Percentiles rank a stretch among this genome's conserved stretches.
phyloP scores from a whole-genome alignment of 2,797 vertebrate genomes.

The Sarcoramphus papa region DNA sequence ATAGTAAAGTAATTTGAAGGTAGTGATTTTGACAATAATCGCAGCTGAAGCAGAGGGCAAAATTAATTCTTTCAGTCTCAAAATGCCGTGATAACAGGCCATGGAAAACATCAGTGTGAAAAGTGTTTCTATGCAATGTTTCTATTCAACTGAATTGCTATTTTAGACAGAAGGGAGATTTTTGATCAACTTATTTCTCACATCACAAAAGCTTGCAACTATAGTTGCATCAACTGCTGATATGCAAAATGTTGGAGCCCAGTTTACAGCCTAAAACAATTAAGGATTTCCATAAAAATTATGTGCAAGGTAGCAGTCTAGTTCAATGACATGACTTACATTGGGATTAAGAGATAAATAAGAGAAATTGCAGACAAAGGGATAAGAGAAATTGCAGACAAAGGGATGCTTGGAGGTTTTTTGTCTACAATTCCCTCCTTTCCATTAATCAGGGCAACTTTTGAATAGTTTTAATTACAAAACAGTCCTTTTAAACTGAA shows the following conservation, averaged over 20 bases:
- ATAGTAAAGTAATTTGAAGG: background rate
- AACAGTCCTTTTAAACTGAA: background rate
- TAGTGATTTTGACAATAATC: background rate
- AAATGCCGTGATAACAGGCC: background rate
- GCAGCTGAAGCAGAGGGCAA: background rate
- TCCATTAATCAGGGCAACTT: background rate
- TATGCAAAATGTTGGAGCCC: background rate
- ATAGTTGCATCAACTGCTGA: background rate
- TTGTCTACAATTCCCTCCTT: background rate
- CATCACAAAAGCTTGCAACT: background rate
- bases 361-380: background rate
- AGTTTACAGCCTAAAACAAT: background rate
- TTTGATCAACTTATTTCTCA: background rate
- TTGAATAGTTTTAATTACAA: background rate
- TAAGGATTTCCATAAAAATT: background rate
- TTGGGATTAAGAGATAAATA: background rate
- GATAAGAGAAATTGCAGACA: background rate
- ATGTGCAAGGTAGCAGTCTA: background rate
- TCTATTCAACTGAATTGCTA: background rate
- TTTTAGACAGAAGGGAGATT: background rate
- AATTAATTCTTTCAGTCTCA: background rate
- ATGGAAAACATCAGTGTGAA: background rate
- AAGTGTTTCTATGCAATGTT: background rate
- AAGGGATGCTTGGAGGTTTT: background rate
- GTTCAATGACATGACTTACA: background rate